phyloP scores from a whole-genome alignment of 2,113 vertebrate species.

The Anser brachyrhynchus region DNA sequence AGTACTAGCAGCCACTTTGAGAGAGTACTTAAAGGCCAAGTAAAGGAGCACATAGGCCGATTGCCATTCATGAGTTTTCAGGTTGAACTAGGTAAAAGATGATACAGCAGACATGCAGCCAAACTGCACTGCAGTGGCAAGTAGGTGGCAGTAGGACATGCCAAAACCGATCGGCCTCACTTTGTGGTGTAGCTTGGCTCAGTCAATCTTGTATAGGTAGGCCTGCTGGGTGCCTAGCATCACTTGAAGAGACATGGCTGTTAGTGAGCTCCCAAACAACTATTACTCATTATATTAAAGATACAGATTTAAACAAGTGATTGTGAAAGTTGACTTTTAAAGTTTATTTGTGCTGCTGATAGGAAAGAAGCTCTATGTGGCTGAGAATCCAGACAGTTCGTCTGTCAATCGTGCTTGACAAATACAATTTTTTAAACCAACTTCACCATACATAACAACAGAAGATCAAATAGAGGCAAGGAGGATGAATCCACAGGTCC shows the following conservation, averaged over 20 bases:
- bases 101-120: not conserved
- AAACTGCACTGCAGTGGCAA: not conserved
- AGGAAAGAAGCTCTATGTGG: accelerated
- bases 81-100: not conserved
- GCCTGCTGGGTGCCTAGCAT: not conserved
- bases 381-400: not conserved
- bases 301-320: accelerated
- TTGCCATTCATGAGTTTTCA: not conserved
- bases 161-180: accelerated
- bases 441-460: not conserved
- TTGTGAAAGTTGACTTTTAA: not conserved
- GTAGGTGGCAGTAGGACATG: conserved; percentile 20
- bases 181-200: not conserved
- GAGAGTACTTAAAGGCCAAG: not conserved
- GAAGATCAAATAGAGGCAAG: not conserved
- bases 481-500: not conserved
- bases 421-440: not conserved
- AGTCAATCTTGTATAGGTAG: not conserved
- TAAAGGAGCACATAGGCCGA: accelerated
- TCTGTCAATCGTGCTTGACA: not conserved
- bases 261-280: not conserved
- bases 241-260: not conserved
- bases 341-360: not conserved
- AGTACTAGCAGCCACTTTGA: not conserved
- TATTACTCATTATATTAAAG: not conserved